Percentiles rank a stretch among this genome's conserved stretches.
Conservation (phyloP, 2,888 invertebrate species). For the Aporophyla lueneburgensis region DNA sequence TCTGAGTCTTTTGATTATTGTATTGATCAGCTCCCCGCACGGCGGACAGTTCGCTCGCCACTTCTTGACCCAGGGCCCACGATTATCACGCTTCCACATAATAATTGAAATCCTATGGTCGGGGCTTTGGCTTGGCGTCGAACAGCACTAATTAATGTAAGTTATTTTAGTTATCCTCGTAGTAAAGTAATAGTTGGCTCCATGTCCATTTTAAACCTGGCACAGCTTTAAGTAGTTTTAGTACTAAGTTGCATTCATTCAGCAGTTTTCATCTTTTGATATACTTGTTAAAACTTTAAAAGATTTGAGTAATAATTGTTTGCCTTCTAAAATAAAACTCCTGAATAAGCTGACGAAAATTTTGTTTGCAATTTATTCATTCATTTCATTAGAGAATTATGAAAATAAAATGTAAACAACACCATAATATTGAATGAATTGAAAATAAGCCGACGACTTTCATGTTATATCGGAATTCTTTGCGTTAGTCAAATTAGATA, state of each 20-base stretch:
- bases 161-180: neutral
- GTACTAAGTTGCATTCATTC: neutral
- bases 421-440: conserved; percentile 1
- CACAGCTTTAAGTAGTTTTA: neutral
- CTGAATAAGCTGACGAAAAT: neutral
- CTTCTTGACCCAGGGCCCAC: too few species aligned
- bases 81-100: too few species aligned
- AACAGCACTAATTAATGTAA: neutral
- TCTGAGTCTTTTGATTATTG: too few species aligned
- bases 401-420: neutral
- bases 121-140: too few species aligned
- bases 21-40: too few species aligned
- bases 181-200: neutral
- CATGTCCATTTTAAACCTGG: neutral
- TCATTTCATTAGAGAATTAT: neutral
- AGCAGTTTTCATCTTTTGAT: neutral
- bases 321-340: neutral
- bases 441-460: neutral
- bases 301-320: neutral
- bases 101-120: too few species aligned
- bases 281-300: neutral
- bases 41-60: too few species aligned
- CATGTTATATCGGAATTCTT: neutral
- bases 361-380: neutral
- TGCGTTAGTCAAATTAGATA: neutral